A percentile compares a stretch with the other conserved stretches of the same genome.
Conservation (phyloP, 2,113 vertebrate genomes). For the Brachyhypopomus occidentalis region DNA sequence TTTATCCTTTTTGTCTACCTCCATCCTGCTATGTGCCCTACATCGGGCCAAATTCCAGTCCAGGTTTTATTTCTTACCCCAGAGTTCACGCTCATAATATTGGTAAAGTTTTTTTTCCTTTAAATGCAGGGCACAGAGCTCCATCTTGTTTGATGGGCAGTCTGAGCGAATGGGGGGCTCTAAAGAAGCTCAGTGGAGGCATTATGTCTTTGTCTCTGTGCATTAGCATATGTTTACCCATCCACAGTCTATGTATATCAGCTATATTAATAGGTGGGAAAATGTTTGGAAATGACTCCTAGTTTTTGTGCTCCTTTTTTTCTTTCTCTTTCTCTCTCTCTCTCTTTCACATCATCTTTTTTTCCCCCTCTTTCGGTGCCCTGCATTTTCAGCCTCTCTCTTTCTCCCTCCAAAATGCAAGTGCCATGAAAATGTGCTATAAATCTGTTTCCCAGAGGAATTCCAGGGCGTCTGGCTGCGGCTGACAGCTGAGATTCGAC, state of each 20-base stretch:
- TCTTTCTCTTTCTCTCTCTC: neutral
- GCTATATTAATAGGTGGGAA: constrained; percentile 51
- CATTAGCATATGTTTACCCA: constrained; percentile 62
- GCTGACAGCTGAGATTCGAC: constrained; percentile 75
- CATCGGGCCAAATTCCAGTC: neutral
- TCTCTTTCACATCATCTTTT: constrained; percentile 16
- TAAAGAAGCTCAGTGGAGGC: constrained; percentile 45
- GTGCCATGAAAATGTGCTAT: constrained; percentile 79
- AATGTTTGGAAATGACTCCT: constrained; percentile 50
- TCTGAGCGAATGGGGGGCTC: constrained; percentile 43
- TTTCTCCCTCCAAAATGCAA: constrained; percentile 55
- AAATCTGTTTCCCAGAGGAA: constrained; percentile 79
- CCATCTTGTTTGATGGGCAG: constrained; percentile 40
- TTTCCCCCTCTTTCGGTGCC: constrained; percentile 40
- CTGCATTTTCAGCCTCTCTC: constrained; percentile 5
- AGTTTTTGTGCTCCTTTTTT: constrained; percentile 30
- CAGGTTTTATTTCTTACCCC: neutral
- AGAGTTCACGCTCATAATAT: constrained; percentile 37
- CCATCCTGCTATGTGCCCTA: no score
- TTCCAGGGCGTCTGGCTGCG: constrained; percentile 67
- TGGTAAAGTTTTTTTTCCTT: constrained; percentile 30
- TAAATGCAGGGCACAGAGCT: constrained; percentile 29
- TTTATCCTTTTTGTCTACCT: no score
- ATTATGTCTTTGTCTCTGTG: constrained; percentile 48
- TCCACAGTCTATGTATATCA: constrained; percentile 44